These are phyloP conservation scores for Tyria jacobaeae DNA, from an alignment of 2,888 invertebrate genomes.

Conservation along the genomic window DNA sequence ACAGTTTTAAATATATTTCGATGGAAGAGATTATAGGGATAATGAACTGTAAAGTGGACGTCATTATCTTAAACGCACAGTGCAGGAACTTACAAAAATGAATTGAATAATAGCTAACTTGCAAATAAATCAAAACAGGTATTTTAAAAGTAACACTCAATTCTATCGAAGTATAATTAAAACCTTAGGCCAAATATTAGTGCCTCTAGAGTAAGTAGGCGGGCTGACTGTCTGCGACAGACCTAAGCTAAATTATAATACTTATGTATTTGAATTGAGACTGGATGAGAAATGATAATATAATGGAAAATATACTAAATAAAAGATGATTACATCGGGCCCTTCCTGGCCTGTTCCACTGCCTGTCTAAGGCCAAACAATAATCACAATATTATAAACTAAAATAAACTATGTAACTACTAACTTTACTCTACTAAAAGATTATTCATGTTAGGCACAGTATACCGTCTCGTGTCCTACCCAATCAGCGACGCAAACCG, in stretches of 20 bases:
- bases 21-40: constrained; percentile 7
- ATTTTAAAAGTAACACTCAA: neutral
- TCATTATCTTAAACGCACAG: no score
- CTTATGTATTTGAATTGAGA: constrained; percentile 18
- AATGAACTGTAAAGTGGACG: neutral
- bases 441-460: neutral
- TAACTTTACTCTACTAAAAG: no score
- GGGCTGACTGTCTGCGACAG: constrained; percentile 47
- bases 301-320: no score
- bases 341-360: neutral
- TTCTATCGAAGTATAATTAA: constrained; percentile 24
- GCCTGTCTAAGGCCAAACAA: no score
- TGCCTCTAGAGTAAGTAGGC: constrained; percentile 46
- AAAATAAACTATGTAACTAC: no score
- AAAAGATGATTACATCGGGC: neutral
- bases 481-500: neutral
- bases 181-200: constrained; percentile 48
- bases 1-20: constrained; percentile 29
- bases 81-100: no score
- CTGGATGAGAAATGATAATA: no score
- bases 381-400: no score
- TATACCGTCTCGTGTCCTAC: neutral
- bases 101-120: no score
- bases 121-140: no score
- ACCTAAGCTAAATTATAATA: constrained; percentile 40